Evolutionary conservation across 2,888 invertebrate genomes (phyloP).

Genomic region (Lasioglossum vierecki): DNA sequence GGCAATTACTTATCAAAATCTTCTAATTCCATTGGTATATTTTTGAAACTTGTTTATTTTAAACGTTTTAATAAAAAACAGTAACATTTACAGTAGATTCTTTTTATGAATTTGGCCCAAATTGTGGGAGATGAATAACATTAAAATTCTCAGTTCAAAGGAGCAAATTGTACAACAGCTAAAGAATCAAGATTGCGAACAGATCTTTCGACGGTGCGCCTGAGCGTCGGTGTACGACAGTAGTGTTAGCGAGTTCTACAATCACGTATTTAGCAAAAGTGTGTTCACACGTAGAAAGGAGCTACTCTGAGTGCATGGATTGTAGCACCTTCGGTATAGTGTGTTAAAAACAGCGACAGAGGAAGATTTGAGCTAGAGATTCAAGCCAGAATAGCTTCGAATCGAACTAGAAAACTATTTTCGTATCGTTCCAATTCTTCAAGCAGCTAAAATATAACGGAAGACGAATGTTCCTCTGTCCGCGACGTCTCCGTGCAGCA

Average conservation of each 20-base stretch:
- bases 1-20: neutral
- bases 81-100: neutral
- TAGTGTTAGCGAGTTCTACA: constrained; percentile 55
- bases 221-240: constrained; percentile 38
- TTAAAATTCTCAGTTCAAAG: neutral
- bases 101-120: neutral
- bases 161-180: neutral
- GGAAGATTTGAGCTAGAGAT: neutral
- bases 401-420: neutral
- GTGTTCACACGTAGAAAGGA: constrained; percentile 51
- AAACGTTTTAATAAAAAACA: neutral
- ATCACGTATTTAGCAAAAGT: constrained; percentile 53
- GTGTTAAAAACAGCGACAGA: constrained; percentile 49
- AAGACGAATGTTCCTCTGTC: constrained; percentile 39
- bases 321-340: constrained; percentile 56
- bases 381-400: neutral
- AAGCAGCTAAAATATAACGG: neutral
- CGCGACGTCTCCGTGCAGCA: constrained; percentile 49
- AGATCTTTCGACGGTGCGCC: constrained; percentile 14
- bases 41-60: too few species aligned
- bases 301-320: constrained; percentile 65
- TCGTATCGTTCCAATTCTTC: neutral
- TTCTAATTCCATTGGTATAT: too few species aligned
- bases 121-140: too few species aligned
- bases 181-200: too few species aligned